Evolutionary conservation across 2,888 invertebrate species (phyloP), one percentile per base, ranked within the genome.

Genomic region (Sycophila texana): DNA sequence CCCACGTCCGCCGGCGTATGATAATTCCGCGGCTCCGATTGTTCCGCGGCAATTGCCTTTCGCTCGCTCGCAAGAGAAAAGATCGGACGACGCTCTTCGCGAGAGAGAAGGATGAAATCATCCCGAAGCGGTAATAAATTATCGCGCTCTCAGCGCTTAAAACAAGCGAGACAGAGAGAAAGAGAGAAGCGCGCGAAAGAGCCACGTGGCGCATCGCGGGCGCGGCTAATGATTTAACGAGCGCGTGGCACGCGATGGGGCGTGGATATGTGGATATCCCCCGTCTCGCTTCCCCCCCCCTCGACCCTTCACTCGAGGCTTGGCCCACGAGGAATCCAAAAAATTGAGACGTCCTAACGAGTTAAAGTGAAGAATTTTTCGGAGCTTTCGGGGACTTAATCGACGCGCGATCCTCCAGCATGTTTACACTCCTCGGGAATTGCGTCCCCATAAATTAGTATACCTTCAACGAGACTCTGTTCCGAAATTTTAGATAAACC

Each of bases 181-280:
- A 20, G 57, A 79, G 74, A 61, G 74, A 51, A 58, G 22, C 39
- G 20, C 20, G 55, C n/a, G 12, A 30, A 55, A 26, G 26, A 75
- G 83, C 84, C 84, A 86, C 85, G 86, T 85, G 85, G 86, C 82
- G 53, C 39, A 26, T 20, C 47, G 47, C 39, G 49, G 61, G 53
- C 66, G 71, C 83, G 81, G 84, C 85, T 87, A 87, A 87, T 87
- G 87, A 86, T 87, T 87, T 88, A 88, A 89, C 87, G 88, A 88
- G 85, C 84, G 79, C 83, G 83, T 78, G 86, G 87, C 88, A 88
- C 88, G 88, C 88, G 86, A 89, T 87, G 88, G 87, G 71, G 87
- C 87, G 88, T 87, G 87, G 85, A 86, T 86, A 83, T 83, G 79
- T 80, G 73, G 68, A 74, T 75, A 82, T 80, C 26, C 26, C 26